Conservation (phyloP, 2,888 invertebrate genomes). For the Anthrax anthrax region DNA sequence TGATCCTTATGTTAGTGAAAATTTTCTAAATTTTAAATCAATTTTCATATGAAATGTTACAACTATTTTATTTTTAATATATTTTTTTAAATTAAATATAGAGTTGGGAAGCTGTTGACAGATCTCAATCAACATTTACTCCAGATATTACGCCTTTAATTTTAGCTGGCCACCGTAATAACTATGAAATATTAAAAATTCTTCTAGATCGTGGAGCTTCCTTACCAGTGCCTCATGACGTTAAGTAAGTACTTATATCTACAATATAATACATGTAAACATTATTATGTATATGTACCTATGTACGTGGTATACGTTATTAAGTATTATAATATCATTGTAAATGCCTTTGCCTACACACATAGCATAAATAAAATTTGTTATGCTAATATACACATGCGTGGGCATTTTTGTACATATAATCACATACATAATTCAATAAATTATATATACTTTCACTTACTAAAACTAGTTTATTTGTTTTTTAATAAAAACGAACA, state of each 20-base stretch:
- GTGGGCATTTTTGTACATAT: no score
- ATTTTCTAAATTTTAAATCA: neutral
- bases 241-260: slow-evolving; percentile 60
- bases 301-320: neutral
- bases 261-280: no score
- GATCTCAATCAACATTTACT: slow-evolving; percentile 72
- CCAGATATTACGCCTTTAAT: slow-evolving; percentile 91
- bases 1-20: slow-evolving; percentile 58
- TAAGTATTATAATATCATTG: neutral
- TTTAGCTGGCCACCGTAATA: slow-evolving; percentile 89
- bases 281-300: neutral
- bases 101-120: slow-evolving; percentile 79
- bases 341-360: neutral
- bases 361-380: no score
- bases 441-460: no score
- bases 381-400: no score
- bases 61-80: neutral
- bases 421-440: no score
- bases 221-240: slow-evolving; percentile 81
- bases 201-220: slow-evolving; percentile 85
- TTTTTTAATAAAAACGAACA: no score
- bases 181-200: slow-evolving; percentile 93
- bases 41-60: neutral
- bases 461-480: no score
- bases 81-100: slow-evolving; percentile 20